phyloP scores from a whole-genome alignment of 2,113 vertebrate species.

The Nannospalax galili region DNA sequence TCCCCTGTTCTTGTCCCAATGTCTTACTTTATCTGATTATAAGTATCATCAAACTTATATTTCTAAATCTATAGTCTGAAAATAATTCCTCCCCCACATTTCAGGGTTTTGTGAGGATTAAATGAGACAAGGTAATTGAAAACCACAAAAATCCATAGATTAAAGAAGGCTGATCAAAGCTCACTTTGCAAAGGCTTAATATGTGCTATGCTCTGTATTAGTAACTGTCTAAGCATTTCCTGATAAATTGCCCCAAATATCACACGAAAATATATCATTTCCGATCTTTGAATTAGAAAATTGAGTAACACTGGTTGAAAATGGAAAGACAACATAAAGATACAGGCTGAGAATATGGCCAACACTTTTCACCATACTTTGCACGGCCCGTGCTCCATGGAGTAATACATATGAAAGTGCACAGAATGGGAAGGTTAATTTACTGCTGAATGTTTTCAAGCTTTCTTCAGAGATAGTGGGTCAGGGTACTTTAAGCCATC shows the following conservation, averaged over 20 bases:
- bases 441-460: neutral
- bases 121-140: neutral
- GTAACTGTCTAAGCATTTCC: slow-evolving; percentile 51
- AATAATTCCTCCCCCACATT: neutral
- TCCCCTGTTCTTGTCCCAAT: neutral
- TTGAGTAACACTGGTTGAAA: neutral
- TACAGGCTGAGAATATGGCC: neutral
- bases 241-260: neutral
- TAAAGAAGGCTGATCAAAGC: neutral
- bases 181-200: neutral
- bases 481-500: neutral
- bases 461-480: neutral
- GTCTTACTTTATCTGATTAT: neutral
- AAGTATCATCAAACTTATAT: neutral
- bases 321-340: neutral
- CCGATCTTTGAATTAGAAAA: neutral
- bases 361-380: no score
- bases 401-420: neutral
- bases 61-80: neutral
- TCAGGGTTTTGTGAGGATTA: neutral
- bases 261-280: neutral
- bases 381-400: rapidly evolving
- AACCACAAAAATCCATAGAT: neutral
- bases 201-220: neutral
- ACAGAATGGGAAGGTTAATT: neutral